phyloP scores from a whole-genome alignment of 2,888 invertebrate genomes.

The Catocala sponsa region DNA sequence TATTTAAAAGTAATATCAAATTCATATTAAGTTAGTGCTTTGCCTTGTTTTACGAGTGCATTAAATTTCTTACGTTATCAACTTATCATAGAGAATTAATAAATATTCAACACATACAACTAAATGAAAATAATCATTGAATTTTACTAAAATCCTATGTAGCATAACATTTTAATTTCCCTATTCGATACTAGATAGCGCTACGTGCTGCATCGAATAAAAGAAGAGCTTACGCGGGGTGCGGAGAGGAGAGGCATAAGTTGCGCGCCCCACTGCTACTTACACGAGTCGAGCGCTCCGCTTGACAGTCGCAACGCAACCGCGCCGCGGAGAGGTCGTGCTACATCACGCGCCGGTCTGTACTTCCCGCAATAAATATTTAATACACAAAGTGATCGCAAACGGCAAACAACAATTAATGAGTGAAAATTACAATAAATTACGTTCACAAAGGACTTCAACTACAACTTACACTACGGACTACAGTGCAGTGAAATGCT shows the following conservation, averaged over 20 bases:
- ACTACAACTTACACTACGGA: conserved; percentile 59
- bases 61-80: no score
- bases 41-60: no score
- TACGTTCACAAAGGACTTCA: conserved; percentile 59
- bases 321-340: conserved; percentile 77
- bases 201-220: conserved; percentile 54
- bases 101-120: no score
- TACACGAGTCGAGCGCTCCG: conserved; percentile 76
- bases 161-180: conserved; percentile 41
- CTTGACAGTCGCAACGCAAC: conserved; percentile 82
- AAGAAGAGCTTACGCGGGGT: conserved; percentile 67
- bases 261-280: conserved; percentile 82
- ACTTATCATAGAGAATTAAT: no score
- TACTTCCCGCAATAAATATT: conserved; percentile 82
- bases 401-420: conserved; percentile 64
- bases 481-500: conserved; percentile 84
- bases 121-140: background rate
- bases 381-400: conserved; percentile 76
- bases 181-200: conserved; percentile 76
- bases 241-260: conserved; percentile 67
- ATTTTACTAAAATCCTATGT: no score
- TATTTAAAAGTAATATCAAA: no score
- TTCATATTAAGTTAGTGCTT: no score
- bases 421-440: conserved; percentile 64
- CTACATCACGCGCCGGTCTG: conserved; percentile 66